These are phyloP conservation scores for Periplaneta americana DNA, from an alignment of 1,140 invertebrate species.

Conservation along the genomic window DNA sequence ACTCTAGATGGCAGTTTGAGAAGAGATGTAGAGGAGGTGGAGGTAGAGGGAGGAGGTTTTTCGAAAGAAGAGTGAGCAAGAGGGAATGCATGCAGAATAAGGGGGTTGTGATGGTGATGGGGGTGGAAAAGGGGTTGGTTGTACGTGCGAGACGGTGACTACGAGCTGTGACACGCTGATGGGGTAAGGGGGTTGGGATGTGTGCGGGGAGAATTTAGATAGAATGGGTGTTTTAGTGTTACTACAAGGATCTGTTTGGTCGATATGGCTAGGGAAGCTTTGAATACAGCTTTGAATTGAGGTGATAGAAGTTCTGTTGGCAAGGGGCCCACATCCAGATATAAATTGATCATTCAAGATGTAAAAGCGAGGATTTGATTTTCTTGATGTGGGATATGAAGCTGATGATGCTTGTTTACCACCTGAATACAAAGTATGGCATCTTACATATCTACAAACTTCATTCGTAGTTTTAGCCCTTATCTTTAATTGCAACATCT, in stretches of 20 bases:
- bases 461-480: too few species aligned
- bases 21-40: not conserved
- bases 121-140: not conserved
- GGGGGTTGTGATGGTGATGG: not conserved
- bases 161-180: conserved; percentile 1
- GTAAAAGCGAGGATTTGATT: not conserved
- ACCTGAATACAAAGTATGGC: too few species aligned
- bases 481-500: too few species aligned
- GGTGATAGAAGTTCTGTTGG: not conserved
- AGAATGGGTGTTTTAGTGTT: not conserved
- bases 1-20: not conserved
- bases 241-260: not conserved
- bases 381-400: too few species aligned
- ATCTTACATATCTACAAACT: too few species aligned
- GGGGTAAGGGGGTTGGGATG: not conserved
- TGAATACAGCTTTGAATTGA: not conserved
- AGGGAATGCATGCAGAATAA: not conserved
- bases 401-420: too few species aligned
- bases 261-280: not conserved
- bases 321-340: not conserved
- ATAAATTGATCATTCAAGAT: not conserved
- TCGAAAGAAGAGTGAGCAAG: not conserved
- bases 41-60: not conserved
- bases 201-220: not conserved
- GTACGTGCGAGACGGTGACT: conserved; percentile 4